Base-by-base conservation (phyloP, 2,113 vertebrate genomes). In the Lathamus discolor region DNA sequence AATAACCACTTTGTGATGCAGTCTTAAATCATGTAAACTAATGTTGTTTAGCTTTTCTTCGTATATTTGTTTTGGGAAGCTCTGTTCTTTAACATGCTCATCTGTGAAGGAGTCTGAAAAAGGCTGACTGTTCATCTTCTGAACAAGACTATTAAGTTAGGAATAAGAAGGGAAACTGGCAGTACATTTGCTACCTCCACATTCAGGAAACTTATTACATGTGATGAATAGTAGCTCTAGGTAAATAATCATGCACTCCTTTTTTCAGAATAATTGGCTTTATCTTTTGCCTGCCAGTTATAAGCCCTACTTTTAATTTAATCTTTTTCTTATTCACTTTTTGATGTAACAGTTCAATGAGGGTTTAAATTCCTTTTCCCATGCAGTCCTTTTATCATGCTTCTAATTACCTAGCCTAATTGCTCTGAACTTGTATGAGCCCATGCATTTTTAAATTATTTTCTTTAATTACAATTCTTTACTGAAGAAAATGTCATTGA, bases 341-440 rank as follows among this genome's bases (percentile, higher is more conserved):
- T 98, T 97, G 83, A 97, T 98, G 95, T 90, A 97, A 96, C 76
- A 95, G 95, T 97, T 97, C 97, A 98, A 68, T 77, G 14, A 92
- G 83, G 90, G 92, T 88, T 97, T 98, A 94, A 94, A 98, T 95
- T 97, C 94, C 86, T 97, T 97, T 97, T 55, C 91, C 95, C 88
- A 89, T 88, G 96, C 77, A 97, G 93, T 87, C 75, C 69, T 97
- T 97, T 97, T 94, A 98, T 98, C 83, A 9, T 95, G 92, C 95
- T 96, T 97, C 97, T 98, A 98, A 98, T 98, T 97, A 98, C 95
- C 90, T 93, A 93, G 66, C 57, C 94, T 98, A 97, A 98, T 98
- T 98, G 94, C 96, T 97, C 93, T 89, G 88, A 97, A 97, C 91
- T 88, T 93, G 83, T 90, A 93, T 25, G 33, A 97, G 92, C 94